Evolutionary conservation across 2,888 invertebrate species (phyloP).

Genomic region (Drosophila austrosaltans): DNA sequence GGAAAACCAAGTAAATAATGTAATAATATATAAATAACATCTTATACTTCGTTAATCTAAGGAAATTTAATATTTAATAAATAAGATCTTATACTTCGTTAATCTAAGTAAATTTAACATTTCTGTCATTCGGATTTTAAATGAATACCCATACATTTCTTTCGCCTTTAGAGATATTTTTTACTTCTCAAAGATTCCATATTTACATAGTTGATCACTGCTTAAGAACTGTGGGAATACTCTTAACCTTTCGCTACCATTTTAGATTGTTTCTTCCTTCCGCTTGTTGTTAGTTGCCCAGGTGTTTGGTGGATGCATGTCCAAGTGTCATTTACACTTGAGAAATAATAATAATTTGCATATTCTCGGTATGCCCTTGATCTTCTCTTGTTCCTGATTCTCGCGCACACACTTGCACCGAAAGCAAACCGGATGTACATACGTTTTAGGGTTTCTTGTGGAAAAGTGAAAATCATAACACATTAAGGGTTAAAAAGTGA

Average conservation of each 20-base stretch:
- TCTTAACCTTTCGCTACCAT: constrained; percentile 26
- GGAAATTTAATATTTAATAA: no score
- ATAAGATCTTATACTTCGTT: no score
- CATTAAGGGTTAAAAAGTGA: background rate
- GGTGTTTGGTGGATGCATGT: constrained; percentile 57
- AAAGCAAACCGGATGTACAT: constrained; percentile 1
- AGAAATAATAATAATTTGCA: constrained; percentile 53
- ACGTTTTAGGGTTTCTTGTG: constrained; percentile 1
- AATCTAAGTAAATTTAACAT: no score
- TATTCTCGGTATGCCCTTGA: constrained; percentile 63
- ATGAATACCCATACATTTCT: background rate
- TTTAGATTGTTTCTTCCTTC: background rate
- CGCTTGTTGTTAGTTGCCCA: constrained; percentile 57
- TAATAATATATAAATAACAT: no score
- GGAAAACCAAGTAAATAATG: no score
- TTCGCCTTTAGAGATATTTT: background rate
- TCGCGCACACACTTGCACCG: constrained; percentile 24
- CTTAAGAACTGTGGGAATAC: constrained; percentile 1
- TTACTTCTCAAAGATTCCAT: background rate
- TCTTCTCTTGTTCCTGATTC: constrained; percentile 17
- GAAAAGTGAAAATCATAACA: constrained; percentile 46
- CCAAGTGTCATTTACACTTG: constrained; percentile 54
- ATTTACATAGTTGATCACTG: background rate
- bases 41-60: no score
- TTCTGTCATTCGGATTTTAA: no score